Percentiles rank a stretch among this genome's conserved stretches.
Evolutionary conservation across 2,888 invertebrate genomes (phyloP).

Genomic region (Iphiclides podalirius): DNA sequence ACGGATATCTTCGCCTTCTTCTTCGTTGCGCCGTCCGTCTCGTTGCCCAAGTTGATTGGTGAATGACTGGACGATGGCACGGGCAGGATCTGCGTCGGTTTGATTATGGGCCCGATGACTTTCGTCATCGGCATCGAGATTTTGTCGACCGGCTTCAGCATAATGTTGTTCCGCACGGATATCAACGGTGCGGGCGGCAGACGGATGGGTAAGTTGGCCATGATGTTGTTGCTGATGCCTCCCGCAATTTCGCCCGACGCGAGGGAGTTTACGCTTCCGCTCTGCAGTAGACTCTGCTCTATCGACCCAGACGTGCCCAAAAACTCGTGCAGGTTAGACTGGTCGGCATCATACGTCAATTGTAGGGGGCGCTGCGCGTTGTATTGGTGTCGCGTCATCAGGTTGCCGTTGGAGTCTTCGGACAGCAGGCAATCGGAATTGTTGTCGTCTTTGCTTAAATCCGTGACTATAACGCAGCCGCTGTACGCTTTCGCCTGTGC

Average conservation of each 20-base stretch:
- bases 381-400: slow-evolving; percentile 59
- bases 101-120: slow-evolving; percentile 67
- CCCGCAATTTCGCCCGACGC: slow-evolving; percentile 48
- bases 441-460: slow-evolving; percentile 63
- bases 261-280: slow-evolving; percentile 51
- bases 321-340: slow-evolving; percentile 57
- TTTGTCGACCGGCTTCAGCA: slow-evolving; percentile 62
- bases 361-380: slow-evolving; percentile 49
- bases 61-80: slow-evolving; percentile 66
- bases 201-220: slow-evolving; percentile 69
- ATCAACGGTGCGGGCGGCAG: slow-evolving; percentile 55
- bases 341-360: slow-evolving; percentile 50
- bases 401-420: slow-evolving; percentile 55
- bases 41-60: slow-evolving; percentile 52
- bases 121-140: slow-evolving; percentile 58
- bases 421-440: slow-evolving; percentile 67
- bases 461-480: slow-evolving; percentile 42
- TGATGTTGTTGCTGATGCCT: slow-evolving; percentile 57
- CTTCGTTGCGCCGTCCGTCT: slow-evolving; percentile 58
- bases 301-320: slow-evolving; percentile 56
- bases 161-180: slow-evolving; percentile 59
- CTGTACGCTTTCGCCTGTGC: slow-evolving; percentile 43
- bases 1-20: slow-evolving; percentile 77
- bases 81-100: slow-evolving; percentile 65
- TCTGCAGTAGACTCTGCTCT: slow-evolving; percentile 56